Percentiles rank a stretch among this genome's conserved stretches.
Conservation (phyloP, 2,113 vertebrate genomes). For the Burhinus bistriatus region DNA sequence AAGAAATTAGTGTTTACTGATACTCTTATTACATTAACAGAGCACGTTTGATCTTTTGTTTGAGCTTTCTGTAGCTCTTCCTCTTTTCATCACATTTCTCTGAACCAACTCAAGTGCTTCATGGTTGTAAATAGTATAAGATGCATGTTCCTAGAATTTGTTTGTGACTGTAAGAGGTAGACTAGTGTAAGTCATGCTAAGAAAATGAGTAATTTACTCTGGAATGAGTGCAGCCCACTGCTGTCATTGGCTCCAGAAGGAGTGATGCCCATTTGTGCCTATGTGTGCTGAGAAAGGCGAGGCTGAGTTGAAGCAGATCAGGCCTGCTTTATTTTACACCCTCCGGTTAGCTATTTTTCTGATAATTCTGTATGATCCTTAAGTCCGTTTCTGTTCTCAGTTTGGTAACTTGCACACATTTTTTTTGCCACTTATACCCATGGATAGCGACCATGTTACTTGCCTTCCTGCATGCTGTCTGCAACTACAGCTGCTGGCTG, state of each 20-base stretch:
- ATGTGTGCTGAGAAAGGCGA: not conserved
- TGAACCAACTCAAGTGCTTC: not conserved
- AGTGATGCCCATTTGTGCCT: not conserved
- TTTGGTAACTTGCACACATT: not conserved
- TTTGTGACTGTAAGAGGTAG: not conserved
- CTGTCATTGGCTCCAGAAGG: not conserved
- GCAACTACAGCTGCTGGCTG: not conserved
- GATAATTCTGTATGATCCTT: not conserved
- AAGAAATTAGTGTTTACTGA: constrained; percentile 21
- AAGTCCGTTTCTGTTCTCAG: not conserved
- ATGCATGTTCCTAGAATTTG: not conserved
- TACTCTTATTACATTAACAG: not conserved
- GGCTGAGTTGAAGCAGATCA: constrained; percentile 45
- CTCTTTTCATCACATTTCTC: not conserved
- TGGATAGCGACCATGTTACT: not conserved
- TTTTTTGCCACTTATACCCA: not conserved
- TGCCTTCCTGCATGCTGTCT: not conserved
- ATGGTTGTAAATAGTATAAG: not conserved
- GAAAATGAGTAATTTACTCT: not conserved
- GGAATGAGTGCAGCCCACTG: not conserved
- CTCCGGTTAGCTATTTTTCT: not conserved
- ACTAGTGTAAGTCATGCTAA: not conserved
- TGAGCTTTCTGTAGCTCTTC: not conserved
- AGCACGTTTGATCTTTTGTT: not conserved
- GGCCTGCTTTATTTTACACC: constrained; percentile 45